phyloP scores from a whole-genome alignment of 2,113 vertebrate genomes.

The Labeo rohita region DNA sequence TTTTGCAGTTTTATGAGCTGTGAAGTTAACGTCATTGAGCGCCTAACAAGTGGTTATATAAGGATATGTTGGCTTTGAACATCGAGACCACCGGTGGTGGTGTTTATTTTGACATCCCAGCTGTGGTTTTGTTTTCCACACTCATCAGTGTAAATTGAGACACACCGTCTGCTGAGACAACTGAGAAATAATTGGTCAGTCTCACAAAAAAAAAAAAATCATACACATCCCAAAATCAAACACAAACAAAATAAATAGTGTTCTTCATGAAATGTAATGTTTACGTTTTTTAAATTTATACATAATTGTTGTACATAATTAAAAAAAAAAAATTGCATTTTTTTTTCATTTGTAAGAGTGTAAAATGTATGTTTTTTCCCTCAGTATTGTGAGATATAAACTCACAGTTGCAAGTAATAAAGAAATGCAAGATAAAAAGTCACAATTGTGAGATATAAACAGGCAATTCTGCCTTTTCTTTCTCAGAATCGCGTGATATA shows the following conservation, averaged over 20 bases:
- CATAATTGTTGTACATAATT: not conserved
- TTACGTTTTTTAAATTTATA: not conserved
- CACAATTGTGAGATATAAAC: too few species aligned
- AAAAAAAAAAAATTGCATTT: too few species aligned
- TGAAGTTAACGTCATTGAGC: not conserved
- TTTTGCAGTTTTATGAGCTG: not conserved
- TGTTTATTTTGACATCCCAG: conserved; percentile 34
- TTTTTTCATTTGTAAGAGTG: too few species aligned
- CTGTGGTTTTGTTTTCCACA: conserved; percentile 24
- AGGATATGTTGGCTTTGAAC: not conserved
- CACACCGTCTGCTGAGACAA: not conserved
- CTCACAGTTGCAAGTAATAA: too few species aligned
- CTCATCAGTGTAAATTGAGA: conserved; percentile 13
- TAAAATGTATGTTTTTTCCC: too few species aligned
- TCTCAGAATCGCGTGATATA: too few species aligned
- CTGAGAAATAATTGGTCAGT: conserved; percentile 20
- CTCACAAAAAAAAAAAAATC: not conserved
- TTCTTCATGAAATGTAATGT: not conserved
- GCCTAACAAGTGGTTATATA: conserved; percentile 3
- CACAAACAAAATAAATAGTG: not conserved
- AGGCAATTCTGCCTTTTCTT: too few species aligned
- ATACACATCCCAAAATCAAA: not conserved
- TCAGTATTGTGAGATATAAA: too few species aligned
- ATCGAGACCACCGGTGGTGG: conserved; percentile 1
- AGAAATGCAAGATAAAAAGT: too few species aligned